Percentiles rank a stretch among this genome's conserved stretches.
phyloP scores from a whole-genome alignment of 1,140 invertebrate species.

The Orchesella cincta region DNA sequence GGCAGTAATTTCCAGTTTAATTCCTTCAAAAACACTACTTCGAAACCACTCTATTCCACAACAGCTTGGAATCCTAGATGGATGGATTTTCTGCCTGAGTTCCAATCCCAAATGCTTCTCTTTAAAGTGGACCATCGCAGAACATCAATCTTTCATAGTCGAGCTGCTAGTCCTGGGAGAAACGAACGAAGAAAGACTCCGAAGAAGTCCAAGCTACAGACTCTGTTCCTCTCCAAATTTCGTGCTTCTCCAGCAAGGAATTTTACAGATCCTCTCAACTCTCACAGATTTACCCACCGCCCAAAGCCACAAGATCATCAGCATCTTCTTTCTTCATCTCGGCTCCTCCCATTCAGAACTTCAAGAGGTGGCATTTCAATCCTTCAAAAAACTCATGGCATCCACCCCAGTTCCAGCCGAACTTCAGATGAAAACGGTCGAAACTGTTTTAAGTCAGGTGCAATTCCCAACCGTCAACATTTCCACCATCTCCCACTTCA shows the following conservation, averaged over 20 bases:
- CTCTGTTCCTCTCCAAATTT: constrained; percentile 81
- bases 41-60: constrained; percentile 90
- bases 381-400: constrained; percentile 86
- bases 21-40: too few relatives aligned
- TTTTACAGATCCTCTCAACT: constrained; percentile 79
- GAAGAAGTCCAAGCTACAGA: constrained; percentile 93
- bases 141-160: constrained; percentile 88
- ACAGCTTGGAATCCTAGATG: constrained; percentile 96
- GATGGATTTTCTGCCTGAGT: constrained; percentile 94
- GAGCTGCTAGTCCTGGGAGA: constrained; percentile 86
- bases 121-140: constrained; percentile 78
- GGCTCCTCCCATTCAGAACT: constrained; percentile 83
- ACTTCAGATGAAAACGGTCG: constrained; percentile 73
- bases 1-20: constrained; percentile 88
- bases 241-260: constrained; percentile 83
- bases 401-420: constrained; percentile 81
- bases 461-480: constrained; percentile 84
- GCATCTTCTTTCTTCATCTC: constrained; percentile 85
- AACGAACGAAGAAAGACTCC: constrained; percentile 77
- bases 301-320: constrained; percentile 83
- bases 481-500: constrained; percentile 83
- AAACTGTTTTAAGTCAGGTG: constrained; percentile 76
- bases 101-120: constrained; percentile 87
- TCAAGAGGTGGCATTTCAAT: constrained; percentile 89
- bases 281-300: constrained; percentile 67